Evolutionary conservation across 2,888 invertebrate genomes (phyloP), one percentile per base, ranked within the genome.

Genomic region (Empis stercorea): DNA sequence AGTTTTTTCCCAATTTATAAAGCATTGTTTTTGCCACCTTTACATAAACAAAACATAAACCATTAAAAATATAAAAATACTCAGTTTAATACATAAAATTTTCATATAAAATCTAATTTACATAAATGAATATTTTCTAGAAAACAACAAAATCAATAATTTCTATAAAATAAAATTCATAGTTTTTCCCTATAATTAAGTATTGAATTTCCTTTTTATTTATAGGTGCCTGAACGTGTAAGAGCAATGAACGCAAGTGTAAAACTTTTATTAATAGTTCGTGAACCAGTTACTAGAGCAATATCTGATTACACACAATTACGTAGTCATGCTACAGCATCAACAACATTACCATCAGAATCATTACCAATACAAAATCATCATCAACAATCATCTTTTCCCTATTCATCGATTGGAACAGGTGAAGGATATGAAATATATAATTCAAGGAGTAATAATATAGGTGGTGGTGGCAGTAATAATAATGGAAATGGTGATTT

Each of bases 271-370:
- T 75, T 97, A 57, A 93, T 97, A 61, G 89, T 99, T 17, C 78
- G 97, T 13, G 93, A 99, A 68, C 97, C 97, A 4, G 93, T 96
- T 47, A 91, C 89, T 15, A 76, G 97, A 47, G 89, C 94, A 45
- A 88, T 99, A 60, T 96, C 95, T 13, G 97, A 97, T 75, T 96
- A 94, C 72, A 89, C 93, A 16, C 95, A 96, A 70, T 75, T 94
- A 57, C 79, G 86, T 53, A 87, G 85, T 57, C 84, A 87, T 61
- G 84, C 87, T 20, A 81, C 84, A 34, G 81, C 86, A 1, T 82
- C 84, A 10, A 79, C 80, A 53, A 78, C 84, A 6, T 73, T 76
- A 46, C 63, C 65, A 53, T 66, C 66, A 20, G 63, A 50, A 44
- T 44, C 47, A 47, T 48, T 42, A 42, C 40, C 36, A 45, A 41